Evolutionary conservation across 1,140 invertebrate species (phyloP), one percentile per base, ranked within the genome.

Genomic region (Bombus picipes): DNA sequence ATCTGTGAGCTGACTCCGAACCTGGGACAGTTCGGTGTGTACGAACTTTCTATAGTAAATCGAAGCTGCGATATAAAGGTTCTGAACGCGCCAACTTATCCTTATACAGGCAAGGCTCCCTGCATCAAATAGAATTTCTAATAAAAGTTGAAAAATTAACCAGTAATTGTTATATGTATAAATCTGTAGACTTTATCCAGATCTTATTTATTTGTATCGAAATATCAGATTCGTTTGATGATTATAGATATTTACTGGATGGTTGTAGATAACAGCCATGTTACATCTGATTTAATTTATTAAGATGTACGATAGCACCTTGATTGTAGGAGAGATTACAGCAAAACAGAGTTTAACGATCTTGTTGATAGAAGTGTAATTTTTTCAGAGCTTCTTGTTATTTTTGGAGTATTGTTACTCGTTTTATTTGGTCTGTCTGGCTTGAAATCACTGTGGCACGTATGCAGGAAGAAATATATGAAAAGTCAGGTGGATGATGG

Each of bases 11-110:
- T 97, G 22, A 89, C 94, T 22, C 95, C 96, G 1, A 94, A 96
- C 71, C 92, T 98, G 85, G 97, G 96, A 25, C 96, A 98, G 94
- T 98, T 97, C 91, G 97, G 97, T 12, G 96, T 97, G 72, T 98
- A 98, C 89, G 96, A 97, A 78, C 92, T 97, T 39, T 96, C 94
- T 43, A 90, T 96, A 1, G 93, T 94, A n/a, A 89, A 96, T 43
- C 94, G 94, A 0, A 96, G 92, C 39, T 97, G 97, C 91, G 87
- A 94, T 34, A 92, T 97, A 57, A 92, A 91, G 28, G 96, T 96
- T 3, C 90, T 95, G 25, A 96, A 96, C 89, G 94, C 96, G 78
- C 96, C 97, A n/a, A 96, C 97, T 3, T 97, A 97, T 94, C 96
- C 97, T 77, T 97, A 97, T 94, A 96, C 96, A 90, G 97, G 97